Percentiles rank a stretch among this genome's conserved stretches.
These are phyloP conservation scores for Antheraea assamensis DNA, from an alignment of 2,888 invertebrate genomes.

Conservation along the genomic window DNA sequence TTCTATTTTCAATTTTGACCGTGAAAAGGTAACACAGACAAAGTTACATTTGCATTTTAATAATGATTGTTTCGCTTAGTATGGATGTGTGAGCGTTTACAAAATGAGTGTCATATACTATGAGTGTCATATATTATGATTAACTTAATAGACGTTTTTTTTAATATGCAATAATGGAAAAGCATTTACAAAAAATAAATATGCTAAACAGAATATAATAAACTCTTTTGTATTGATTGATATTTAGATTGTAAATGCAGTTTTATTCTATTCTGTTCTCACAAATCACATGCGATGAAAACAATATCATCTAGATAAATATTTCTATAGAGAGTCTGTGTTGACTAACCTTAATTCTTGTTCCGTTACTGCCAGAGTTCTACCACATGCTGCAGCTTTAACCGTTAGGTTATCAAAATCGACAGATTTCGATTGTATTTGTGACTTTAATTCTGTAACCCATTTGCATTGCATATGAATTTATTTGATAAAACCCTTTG, in stretches of 20 bases:
- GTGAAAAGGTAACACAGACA: too few relatives aligned
- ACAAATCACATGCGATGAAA: not conserved
- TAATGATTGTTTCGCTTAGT: too few relatives aligned
- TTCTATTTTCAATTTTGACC: too few relatives aligned
- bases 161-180: not conserved
- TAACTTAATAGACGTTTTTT: not conserved
- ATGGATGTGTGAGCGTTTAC: not conserved
- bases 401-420: conserved; percentile 62
- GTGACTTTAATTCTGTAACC: conserved; percentile 65
- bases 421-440: conserved; percentile 58
- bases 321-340: conserved; percentile 11
- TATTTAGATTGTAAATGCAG: not conserved
- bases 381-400: conserved; percentile 66
- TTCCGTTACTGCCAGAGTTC: conserved; percentile 72
- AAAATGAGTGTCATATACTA: not conserved
- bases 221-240: not conserved
- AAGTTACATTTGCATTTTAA: too few relatives aligned
- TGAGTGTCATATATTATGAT: not conserved
- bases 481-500: too few relatives aligned
- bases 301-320: conserved; percentile 19
- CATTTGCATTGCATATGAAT: not conserved
- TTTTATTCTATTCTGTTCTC: not conserved
- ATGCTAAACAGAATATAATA: not conserved
- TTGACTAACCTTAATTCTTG: conserved; percentile 69
- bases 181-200: not conserved